phyloP scores from a whole-genome alignment of 2,888 invertebrate species.

The Harpalus rubripes region DNA sequence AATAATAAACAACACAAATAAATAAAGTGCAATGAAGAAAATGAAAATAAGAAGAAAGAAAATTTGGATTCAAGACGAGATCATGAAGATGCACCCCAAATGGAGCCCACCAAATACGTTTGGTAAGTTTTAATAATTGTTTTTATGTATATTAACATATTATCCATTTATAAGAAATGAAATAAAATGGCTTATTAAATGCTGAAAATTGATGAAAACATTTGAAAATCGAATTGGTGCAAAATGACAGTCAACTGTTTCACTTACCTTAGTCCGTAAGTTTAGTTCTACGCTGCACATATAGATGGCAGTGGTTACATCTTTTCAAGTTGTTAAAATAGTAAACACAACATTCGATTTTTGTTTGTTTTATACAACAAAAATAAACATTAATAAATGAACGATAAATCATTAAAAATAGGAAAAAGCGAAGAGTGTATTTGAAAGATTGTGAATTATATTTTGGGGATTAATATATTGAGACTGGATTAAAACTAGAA shows the following conservation, averaged over 20 bases:
- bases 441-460: slow-evolving; percentile 81
- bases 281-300: neutral
- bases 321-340: too few relatives aligned
- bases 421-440: too few relatives aligned
- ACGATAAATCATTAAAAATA: too few relatives aligned
- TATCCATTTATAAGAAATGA: neutral
- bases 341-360: too few relatives aligned
- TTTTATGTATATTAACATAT: neutral
- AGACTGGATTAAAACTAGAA: slow-evolving; percentile 70
- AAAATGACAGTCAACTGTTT: neutral
- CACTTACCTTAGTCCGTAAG: neutral
- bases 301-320: neutral
- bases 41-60: neutral
- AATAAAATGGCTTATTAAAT: neutral
- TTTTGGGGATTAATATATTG: slow-evolving; percentile 81
- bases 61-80: neutral
- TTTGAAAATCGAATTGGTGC: neutral
- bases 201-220: neutral
- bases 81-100: neutral
- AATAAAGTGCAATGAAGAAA: neutral
- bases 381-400: too few relatives aligned
- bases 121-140: neutral
- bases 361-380: too few relatives aligned
- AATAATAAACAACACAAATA: neutral
- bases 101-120: neutral